These are phyloP conservation scores for Emydocephalus ijimae DNA, from an alignment of 2,113 vertebrate species.

Conservation along the genomic window DNA sequence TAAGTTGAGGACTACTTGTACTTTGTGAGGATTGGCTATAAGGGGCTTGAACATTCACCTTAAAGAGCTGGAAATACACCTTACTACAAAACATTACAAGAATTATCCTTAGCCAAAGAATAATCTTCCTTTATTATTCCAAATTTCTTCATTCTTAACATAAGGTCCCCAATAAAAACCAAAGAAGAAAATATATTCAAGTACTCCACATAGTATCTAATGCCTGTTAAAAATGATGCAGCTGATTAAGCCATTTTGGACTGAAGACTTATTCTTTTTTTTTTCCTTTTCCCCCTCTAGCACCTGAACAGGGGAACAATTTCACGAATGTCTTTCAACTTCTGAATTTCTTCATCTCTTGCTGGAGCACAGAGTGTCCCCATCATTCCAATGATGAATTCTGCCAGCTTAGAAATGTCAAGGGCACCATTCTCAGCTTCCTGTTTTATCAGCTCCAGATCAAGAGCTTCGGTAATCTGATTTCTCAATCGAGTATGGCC, in stretches of 20 bases:
- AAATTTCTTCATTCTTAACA: neutral
- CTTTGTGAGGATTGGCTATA: neutral
- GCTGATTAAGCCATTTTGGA: neutral
- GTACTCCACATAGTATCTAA: neutral
- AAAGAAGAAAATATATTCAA: neutral
- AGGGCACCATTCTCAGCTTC: constrained; percentile 91
- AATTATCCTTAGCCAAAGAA: neutral
- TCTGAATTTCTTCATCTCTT: constrained; percentile 86
- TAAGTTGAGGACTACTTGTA: too few relatives aligned
- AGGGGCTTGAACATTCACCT: neutral
- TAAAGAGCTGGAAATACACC: neutral
- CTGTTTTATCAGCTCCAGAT: constrained; percentile 91
- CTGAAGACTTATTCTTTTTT: neutral
- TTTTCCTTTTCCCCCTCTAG: neutral
- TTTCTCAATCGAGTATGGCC: constrained; percentile 82
- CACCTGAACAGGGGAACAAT: constrained; percentile 91
- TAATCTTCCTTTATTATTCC: neutral
- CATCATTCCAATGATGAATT: constrained; percentile 92
- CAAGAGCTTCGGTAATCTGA: constrained; percentile 88
- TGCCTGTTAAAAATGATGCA: neutral
- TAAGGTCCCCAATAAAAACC: neutral
- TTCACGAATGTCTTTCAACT: constrained; percentile 83
- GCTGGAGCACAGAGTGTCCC: constrained; percentile 90
- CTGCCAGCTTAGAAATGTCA: constrained; percentile 84
- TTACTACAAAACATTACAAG: neutral